Conservation (phyloP, 2,888 invertebrate species). For the Rhamnusium bicolor region DNA sequence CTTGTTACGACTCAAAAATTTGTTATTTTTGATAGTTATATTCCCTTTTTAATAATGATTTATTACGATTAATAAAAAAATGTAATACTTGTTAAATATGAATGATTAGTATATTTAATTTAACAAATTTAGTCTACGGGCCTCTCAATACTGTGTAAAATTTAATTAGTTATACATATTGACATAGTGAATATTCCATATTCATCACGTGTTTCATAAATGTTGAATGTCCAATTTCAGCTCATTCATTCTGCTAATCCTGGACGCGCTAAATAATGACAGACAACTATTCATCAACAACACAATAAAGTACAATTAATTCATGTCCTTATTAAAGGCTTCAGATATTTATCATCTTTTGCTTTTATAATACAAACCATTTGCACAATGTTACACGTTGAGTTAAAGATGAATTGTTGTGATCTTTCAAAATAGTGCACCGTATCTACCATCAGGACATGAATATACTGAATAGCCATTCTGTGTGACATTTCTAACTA, state of each 20-base stretch:
- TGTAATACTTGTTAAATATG: no score
- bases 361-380: constrained; percentile 14
- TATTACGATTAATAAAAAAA: no score
- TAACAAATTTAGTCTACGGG: background rate
- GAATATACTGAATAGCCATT: constrained; percentile 5
- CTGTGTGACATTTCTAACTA: constrained; percentile 3
- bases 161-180: constrained; percentile 18
- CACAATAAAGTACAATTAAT: constrained; percentile 41
- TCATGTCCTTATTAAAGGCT: constrained; percentile 42
- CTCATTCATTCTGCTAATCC: constrained; percentile 26
- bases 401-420: constrained; percentile 14
- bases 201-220: constrained; percentile 36
- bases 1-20: no score
- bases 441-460: constrained; percentile 11
- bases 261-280: constrained; percentile 34
- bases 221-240: constrained; percentile 40
- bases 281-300: constrained; percentile 43
- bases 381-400: constrained; percentile 15
- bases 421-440: constrained; percentile 6
- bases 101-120: background rate
- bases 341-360: constrained; percentile 34
- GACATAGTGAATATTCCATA: constrained; percentile 29
- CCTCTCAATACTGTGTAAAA: background rate
- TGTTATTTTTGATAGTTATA: no score
- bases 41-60: no score